Percentiles rank a stretch among this genome's conserved stretches.
Conservation (phyloP, 1,140 invertebrate species). For the Rhopalosiphum padi region DNA sequence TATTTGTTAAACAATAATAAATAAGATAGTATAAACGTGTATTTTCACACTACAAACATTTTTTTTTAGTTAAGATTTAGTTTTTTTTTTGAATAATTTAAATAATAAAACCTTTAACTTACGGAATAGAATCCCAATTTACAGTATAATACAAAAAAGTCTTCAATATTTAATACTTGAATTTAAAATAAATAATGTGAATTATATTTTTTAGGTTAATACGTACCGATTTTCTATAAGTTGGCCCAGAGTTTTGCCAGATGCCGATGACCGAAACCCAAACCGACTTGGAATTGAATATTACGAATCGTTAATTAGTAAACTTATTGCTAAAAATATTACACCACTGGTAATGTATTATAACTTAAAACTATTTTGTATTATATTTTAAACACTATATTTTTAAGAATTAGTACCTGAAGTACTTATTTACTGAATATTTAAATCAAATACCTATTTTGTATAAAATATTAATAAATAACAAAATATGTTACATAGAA, state of each 20-base stretch:
- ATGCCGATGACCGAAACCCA: not conserved
- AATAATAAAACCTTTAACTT: too few relatives aligned
- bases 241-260: not conserved
- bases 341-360: not conserved
- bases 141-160: too few relatives aligned
- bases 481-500: not conserved
- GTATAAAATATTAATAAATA: not conserved
- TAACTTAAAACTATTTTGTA: not conserved
- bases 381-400: not conserved
- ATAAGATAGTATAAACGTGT: not conserved
- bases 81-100: not conserved
- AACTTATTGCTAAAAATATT: not conserved
- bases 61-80: not conserved
- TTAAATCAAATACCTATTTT: not conserved
- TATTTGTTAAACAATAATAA: not conserved
- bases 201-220: not conserved
- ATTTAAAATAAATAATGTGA: not conserved
- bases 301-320: not conserved
- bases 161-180: not conserved
- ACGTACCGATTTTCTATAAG: not conserved
- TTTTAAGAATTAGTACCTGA: not conserved
- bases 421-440: not conserved
- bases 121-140: too few relatives aligned
- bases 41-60: too few relatives aligned
- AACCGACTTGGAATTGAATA: not conserved